A percentile compares a stretch with the other conserved stretches of the same genome.
Evolutionary conservation across 2,797 vertebrate genomes (phyloP).

Genomic region (Parotocinclus haroldoi): DNA sequence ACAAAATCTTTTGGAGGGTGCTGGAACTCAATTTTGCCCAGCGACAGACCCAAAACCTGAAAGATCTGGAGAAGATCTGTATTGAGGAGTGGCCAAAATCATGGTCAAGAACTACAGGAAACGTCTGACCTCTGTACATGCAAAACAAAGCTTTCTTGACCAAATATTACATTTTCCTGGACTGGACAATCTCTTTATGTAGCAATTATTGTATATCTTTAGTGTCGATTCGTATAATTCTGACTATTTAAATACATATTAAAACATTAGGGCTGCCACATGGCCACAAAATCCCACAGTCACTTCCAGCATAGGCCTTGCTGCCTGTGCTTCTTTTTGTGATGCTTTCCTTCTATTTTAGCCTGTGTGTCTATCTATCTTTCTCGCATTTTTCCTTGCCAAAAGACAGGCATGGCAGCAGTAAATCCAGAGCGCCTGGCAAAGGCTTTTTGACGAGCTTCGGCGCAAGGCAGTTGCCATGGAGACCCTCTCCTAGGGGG

Average conservation of each 20-base stretch:
- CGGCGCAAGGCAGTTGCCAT: slow-evolving; percentile 72
- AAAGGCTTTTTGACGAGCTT: slow-evolving; percentile 64
- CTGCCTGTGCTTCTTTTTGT: background rate
- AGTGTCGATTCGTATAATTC: slow-evolving; percentile 1
- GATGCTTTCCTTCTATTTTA: slow-evolving; percentile 1
- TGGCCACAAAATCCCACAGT: slow-evolving; percentile 24
- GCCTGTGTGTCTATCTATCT: background rate
- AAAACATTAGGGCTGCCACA: background rate
- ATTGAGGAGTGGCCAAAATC: no score
- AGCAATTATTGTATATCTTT: slow-evolving; percentile 4
- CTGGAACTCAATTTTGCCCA: no score
- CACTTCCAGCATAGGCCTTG: background rate
- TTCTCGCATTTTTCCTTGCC: background rate
- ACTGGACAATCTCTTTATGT: no score
- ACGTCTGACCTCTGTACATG: no score
- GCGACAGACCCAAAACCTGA: no score
- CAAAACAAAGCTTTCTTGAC: no score
- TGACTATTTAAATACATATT: no score
- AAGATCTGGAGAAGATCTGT: no score
- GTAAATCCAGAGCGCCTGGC: slow-evolving; percentile 52
- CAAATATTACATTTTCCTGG: no score
- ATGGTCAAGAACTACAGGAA: no score
- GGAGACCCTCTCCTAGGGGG: slow-evolving; percentile 68
- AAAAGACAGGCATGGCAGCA: slow-evolving; percentile 25
- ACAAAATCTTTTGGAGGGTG: no score